These are phyloP conservation scores for Mycetomoellerius zeteki DNA, from an alignment of 1,140 invertebrate species.

Conservation along the genomic window DNA sequence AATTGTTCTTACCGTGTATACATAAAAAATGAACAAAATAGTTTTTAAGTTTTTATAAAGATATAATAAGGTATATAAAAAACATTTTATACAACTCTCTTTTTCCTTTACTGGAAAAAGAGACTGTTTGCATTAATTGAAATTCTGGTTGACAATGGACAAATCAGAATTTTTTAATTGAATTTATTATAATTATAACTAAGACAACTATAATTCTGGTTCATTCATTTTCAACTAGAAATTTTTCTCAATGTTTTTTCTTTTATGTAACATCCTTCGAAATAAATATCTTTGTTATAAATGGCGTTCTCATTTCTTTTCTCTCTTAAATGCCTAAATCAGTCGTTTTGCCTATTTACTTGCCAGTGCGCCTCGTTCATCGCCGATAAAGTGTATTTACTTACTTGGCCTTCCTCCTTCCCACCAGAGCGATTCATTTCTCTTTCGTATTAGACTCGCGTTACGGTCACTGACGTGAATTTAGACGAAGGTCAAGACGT, in stretches of 20 bases:
- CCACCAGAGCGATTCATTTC: constrained; percentile 44
- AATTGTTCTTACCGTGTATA: neutral
- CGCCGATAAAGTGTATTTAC: constrained; percentile 44
- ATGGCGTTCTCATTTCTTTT: neutral
- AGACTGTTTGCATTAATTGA: too few relatives aligned
- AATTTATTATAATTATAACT: too few relatives aligned
- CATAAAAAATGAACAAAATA: neutral
- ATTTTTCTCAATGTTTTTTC: neutral
- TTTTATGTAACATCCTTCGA: neutral
- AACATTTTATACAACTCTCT: neutral
- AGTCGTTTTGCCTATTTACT: constrained; percentile 1
- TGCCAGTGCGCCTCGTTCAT: neutral
- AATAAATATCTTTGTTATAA: neutral
- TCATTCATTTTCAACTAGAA: too few relatives aligned
- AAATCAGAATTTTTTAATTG: too few relatives aligned
- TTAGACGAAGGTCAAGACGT: constrained; percentile 65
- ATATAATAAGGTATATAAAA: neutral
- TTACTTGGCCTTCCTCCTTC: constrained; percentile 33
- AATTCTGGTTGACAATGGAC: too few relatives aligned
- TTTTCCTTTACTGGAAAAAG: neutral
- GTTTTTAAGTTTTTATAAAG: neutral
- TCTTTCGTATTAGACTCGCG: constrained; percentile 63
- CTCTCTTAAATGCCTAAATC: neutral
- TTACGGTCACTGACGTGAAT: constrained; percentile 63
- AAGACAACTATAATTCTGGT: too few relatives aligned